Evolutionary conservation across 2,113 vertebrate genomes (phyloP), one percentile per base, ranked within the genome.

Genomic region (Parotia lawesii): DNA sequence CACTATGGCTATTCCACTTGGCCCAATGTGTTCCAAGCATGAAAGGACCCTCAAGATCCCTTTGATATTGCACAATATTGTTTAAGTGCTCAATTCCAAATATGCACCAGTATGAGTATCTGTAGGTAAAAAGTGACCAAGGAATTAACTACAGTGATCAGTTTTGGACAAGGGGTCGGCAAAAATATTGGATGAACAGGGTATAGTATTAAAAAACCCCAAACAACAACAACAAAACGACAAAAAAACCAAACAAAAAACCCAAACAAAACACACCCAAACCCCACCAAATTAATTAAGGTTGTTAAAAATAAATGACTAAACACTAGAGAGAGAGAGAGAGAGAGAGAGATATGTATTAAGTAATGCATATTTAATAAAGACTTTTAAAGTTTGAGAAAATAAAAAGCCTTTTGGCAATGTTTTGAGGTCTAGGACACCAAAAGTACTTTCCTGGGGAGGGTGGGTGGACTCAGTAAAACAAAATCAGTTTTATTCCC

Each of bases 221-320:
- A 42, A 47, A 47, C 45, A 11, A 11, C 21, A 47, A 23, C 11
- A 47, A 47, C 22, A 23, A 47, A 47, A 12, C 11, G 12, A 24
- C 47, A 48, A 47, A 40, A 40, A 40, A 40, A 14, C 40, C 40
- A 40, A 47, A 23, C 15, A 2, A 28, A 51, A 51, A 28, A 16
- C 15, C 9, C 33, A 23, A 20, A 5, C 23, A 57, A 48, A n/a
- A 3, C 54, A 57, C 23, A 48, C 47, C 23, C 23, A 35, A 22
- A 0, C 1, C 7, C 33, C 4, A 31, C 14, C 4, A 31, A 69
- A 45, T 1, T n/a, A 53, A 69, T 38, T 53, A 54, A 58, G 9
- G 15, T 18, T 76, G 5, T 60, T 75, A 29, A 62, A 58, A 71
- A 42, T 12, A 71, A 58, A 12, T 19, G 0, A 76, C 12, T 65